Evolutionary conservation across 2,888 invertebrate species (phyloP).

Genomic region (Sphaerolaimus hirsutus): DNA sequence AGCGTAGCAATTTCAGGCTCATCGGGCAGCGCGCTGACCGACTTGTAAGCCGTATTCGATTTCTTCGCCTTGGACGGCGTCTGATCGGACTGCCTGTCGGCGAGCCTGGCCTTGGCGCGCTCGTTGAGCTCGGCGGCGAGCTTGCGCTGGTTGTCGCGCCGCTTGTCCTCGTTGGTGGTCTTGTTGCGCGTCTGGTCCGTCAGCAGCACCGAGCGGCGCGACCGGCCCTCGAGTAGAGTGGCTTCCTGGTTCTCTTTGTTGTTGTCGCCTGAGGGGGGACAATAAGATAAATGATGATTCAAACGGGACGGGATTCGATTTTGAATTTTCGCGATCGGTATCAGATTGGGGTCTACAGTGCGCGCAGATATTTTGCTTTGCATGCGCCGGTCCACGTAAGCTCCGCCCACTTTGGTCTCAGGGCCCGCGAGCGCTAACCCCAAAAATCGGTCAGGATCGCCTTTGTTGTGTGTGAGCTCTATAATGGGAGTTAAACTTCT

Average conservation of each 20-base stretch:
- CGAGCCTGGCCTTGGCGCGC: conserved; percentile 67
- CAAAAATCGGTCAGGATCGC: no score
- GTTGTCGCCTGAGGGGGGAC: neutral
- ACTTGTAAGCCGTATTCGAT: conserved; percentile 81
- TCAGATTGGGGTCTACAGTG: no score
- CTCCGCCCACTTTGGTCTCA: no score
- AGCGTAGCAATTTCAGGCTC: conserved; percentile 81
- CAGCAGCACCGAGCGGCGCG: conserved; percentile 21
- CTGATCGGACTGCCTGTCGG: no score
- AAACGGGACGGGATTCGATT: no score
- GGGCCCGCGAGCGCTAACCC: no score
- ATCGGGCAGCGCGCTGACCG: conserved; percentile 64
- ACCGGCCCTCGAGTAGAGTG: conserved; percentile 14
- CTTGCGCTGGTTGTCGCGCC: conserved; percentile 85
- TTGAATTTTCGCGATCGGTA: no score
- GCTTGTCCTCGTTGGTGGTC: conserved; percentile 82
- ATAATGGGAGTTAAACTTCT: no score
- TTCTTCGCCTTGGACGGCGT: conserved; percentile 54
- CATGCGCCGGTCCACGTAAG: no score
- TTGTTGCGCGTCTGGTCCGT: conserved; percentile 34
- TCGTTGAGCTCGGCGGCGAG: conserved; percentile 67
- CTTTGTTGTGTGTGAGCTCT: no score
- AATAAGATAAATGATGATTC: no score
- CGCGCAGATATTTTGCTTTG: no score
- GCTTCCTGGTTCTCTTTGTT: conserved; percentile 20